A percentile compares a stretch with the other conserved stretches of the same genome.
These are phyloP conservation scores for Antedon mediterranea DNA, from an alignment of 53 echinoderm and acorn worm genomes.

Conservation along the genomic window DNA sequence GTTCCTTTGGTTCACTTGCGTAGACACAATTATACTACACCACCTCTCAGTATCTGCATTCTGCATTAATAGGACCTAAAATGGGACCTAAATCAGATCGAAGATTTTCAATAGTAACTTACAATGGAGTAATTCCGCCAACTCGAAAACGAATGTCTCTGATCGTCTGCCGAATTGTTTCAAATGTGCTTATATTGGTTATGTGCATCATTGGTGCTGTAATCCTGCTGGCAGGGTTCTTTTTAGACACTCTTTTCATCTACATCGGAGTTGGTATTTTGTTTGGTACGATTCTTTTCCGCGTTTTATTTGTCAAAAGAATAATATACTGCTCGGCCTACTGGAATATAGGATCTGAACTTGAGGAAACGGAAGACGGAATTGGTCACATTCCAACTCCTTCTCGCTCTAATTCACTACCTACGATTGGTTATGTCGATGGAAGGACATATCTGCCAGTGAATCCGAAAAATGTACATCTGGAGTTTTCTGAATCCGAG, in stretches of 20 bases:
- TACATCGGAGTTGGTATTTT: not conserved
- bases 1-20: no score
- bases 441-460: no score
- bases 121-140: not conserved
- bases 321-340: not conserved
- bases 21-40: no score
- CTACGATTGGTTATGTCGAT: no score
- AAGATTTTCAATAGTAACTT: not conserved
- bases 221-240: not conserved
- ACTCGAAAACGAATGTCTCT: not conserved
- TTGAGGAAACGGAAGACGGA: not conserved
- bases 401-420: not conserved
- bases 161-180: not conserved
- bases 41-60: no score
- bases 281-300: not conserved
- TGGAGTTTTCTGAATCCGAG: no score
- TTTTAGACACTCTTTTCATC: not conserved
- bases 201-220: not conserved
- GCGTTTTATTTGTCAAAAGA: not conserved
- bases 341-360: not conserved
- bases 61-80: no score
- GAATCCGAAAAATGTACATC: no score
- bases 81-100: no score
- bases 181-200: not conserved
- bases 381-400: not conserved